phyloP scores from a whole-genome alignment of 2,113 vertebrate species.

The Periophthalmus modestus region DNA sequence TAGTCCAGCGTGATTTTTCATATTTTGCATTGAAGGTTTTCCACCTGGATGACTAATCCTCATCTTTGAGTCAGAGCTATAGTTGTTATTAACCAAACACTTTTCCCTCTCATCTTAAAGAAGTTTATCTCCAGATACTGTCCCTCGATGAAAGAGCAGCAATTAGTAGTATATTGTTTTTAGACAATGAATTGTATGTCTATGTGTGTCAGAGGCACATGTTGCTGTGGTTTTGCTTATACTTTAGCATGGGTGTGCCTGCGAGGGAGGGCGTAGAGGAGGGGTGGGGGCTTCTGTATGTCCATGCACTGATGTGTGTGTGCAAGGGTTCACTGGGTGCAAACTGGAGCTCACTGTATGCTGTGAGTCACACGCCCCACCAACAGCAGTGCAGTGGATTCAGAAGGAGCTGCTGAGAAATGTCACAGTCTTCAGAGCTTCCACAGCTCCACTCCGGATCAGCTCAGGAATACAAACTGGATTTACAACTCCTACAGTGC shows the following conservation, averaged over 20 bases:
- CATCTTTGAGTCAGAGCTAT: constrained; percentile 58
- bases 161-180: constrained; percentile 5
- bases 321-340: constrained; percentile 65
- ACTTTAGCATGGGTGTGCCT: constrained; percentile 63
- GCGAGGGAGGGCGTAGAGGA: constrained; percentile 34
- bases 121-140: not conserved
- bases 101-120: not conserved
- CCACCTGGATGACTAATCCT: constrained; percentile 59
- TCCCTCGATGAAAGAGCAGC: not conserved
- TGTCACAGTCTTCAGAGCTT: constrained; percentile 65
- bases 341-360: constrained; percentile 56
- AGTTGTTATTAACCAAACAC: constrained; percentile 6
- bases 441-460: constrained; percentile 15
- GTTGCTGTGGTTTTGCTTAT: constrained; percentile 38
- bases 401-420: constrained; percentile 70
- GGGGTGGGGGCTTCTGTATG: constrained; percentile 14
- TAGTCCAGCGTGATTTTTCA: not conserved
- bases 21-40: constrained; percentile 19
- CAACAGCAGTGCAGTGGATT: constrained; percentile 69
- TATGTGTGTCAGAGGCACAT: constrained; percentile 29
- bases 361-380: constrained; percentile 70
- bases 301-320: constrained; percentile 43
- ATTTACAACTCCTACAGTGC: constrained; percentile 20
- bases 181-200: constrained; percentile 7
- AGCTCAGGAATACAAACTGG: constrained; percentile 48